Base-by-base conservation (phyloP, 2,797 vertebrate species). In the Steatocranus sp. region DNA sequence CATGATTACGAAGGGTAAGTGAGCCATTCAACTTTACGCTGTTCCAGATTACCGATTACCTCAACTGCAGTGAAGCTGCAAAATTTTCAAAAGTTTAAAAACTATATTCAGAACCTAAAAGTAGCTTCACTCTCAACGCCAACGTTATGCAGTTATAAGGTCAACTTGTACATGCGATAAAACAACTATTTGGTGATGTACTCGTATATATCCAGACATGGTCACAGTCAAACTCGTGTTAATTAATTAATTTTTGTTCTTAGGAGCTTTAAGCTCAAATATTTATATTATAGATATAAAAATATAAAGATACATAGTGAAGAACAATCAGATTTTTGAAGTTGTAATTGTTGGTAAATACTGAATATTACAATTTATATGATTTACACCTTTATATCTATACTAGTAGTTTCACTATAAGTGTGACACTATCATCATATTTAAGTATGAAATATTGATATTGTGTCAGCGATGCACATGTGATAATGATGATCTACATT, bases 1-100 rank as follows among this genome's bases (percentile, higher is more conserved):
- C 97, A 96, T 49, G 95, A 97, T 76, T 99, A 98, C n/a, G 95
- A 96, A 91, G 97, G 98, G 98, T 99, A 96, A 96, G 97, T 89
- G n/a, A 6, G 17, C n/a, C 32, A 2, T 20, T 8, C 11, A 1
- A 30, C 27, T 11, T 48, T 34, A 3, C 17, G 11, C 18, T n/a
- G 43, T 32, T 48, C 15, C 27, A 1, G 11, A 25, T 14, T 1
- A 7, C 20, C 18, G 6, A 25, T 1, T 1, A 7, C 49, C 23
- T 1, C 11, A 34, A 0, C 20, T 73, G 7, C 11, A 54, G 3
- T 54, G 56, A 32, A 30, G 23, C 53, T 43, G 23, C 11, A 14
- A 8, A 14, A 38, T 1, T 32, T 38, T 74, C 25, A 18, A 15
- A 18, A 5, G 4, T 3, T 11, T 5, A 18, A 73, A 48, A 18